Conservation (phyloP, 1,140 invertebrate species). For the Adoxophyes honmai region DNA sequence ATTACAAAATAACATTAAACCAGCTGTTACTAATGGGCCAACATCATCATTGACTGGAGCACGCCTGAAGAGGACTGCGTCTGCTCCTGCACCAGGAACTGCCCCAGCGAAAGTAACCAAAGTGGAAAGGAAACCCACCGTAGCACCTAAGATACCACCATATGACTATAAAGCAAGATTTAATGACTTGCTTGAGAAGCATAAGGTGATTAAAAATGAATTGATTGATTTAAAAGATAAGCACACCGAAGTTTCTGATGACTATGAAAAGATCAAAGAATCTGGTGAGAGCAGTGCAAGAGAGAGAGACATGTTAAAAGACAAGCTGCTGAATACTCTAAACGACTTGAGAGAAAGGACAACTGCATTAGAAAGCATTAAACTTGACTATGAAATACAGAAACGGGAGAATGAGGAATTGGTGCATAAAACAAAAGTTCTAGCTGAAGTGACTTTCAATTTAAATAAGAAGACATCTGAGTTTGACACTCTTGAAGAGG, state of each 20-base stretch:
- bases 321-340: slow-evolving; percentile 50
- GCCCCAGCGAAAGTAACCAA: slow-evolving; percentile 45
- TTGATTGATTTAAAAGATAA: slow-evolving; percentile 75
- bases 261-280: slow-evolving; percentile 74
- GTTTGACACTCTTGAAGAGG: slow-evolving; percentile 48
- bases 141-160: slow-evolving; percentile 73
- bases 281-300: slow-evolving; percentile 38
- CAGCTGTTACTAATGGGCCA: slow-evolving; percentile 26
- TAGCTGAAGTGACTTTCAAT: slow-evolving; percentile 58
- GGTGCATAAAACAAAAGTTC: slow-evolving; percentile 48
- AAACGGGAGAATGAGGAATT: slow-evolving; percentile 63
- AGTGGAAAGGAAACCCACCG: slow-evolving; percentile 51
- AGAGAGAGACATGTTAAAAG: slow-evolving; percentile 56
- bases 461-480: slow-evolving; percentile 59
- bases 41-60: slow-evolving; percentile 40
- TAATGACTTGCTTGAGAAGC: slow-evolving; percentile 78
- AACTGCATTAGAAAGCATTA: slow-evolving; percentile 49
- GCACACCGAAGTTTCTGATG: slow-evolving; percentile 70
- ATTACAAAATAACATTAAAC: slow-evolving; percentile 46
- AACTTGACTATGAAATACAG: slow-evolving; percentile 58
- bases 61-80: slow-evolving; percentile 54
- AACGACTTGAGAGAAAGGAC: slow-evolving; percentile 57
- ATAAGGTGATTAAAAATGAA: slow-evolving; percentile 75
- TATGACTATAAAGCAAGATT: slow-evolving; percentile 80
- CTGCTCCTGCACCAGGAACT: slow-evolving; percentile 38